phyloP scores from a whole-genome alignment of 2,888 invertebrate species.

The Amphipyra berbera region DNA sequence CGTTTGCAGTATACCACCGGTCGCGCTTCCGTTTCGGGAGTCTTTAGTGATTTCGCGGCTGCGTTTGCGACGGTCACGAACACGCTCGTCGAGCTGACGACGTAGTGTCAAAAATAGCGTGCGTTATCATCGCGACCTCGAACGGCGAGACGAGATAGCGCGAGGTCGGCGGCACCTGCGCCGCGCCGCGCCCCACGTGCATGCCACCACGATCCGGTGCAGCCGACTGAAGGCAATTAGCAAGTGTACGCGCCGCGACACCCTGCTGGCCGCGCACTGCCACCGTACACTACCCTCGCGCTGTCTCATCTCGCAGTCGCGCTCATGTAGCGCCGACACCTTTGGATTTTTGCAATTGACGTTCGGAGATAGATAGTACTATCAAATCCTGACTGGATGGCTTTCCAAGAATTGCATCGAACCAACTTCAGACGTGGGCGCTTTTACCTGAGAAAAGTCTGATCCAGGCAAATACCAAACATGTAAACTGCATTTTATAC shows the following conservation, averaged over 20 bases:
- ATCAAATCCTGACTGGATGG: conserved; percentile 8
- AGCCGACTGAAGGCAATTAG: conserved; percentile 67
- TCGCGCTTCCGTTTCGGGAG: conserved; percentile 77
- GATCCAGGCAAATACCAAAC: conserved; percentile 31
- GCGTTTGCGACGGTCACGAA: conserved; percentile 83
- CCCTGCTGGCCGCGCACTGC: conserved; percentile 17
- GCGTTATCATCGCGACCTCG: conserved; percentile 88
- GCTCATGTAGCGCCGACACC: conserved; percentile 12
- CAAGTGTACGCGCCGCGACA: conserved; percentile 54
- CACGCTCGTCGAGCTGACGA: conserved; percentile 72
- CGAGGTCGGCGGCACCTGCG: conserved; percentile 88
- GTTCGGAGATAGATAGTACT: conserved; percentile 40
- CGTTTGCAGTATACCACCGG: conserved; percentile 56
- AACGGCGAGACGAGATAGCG: conserved; percentile 86
- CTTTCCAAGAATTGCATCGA: conserved; percentile 19
- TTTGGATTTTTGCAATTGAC: conserved; percentile 54
- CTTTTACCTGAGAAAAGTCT: conserved; percentile 25
- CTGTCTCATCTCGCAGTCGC: conserved; percentile 49
- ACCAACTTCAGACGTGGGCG: conserved; percentile 24
- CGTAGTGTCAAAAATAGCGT: conserved; percentile 83
- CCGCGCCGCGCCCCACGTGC: conserved; percentile 82
- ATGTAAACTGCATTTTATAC: conserved; percentile 17
- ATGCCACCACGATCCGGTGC: conserved; percentile 70
- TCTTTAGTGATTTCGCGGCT: conserved; percentile 75
- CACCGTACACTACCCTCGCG: conserved; percentile 37